These are phyloP conservation scores for Bicyclus anynana DNA, from an alignment of 1,140 invertebrate species.

Conservation along the genomic window DNA sequence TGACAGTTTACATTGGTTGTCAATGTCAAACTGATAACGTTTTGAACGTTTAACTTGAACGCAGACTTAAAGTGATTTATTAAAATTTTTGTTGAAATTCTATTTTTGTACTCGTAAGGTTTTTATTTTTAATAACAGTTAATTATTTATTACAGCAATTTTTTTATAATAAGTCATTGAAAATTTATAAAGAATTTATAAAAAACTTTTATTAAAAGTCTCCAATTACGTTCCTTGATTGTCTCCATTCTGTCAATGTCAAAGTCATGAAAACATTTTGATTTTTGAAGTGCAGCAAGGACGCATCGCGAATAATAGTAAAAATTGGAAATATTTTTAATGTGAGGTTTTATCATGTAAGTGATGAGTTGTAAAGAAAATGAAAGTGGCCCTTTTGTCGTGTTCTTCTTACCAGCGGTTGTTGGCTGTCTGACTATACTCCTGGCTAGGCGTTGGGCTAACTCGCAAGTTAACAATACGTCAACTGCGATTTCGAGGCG, in stretches of 20 bases:
- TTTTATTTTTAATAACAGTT: no score
- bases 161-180: no score
- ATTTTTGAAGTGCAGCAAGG: neutral
- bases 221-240: no score
- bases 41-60: no score
- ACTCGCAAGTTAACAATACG: slow-evolving; percentile 63
- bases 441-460: slow-evolving; percentile 70
- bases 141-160: no score
- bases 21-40: neutral
- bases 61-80: no score
- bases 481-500: slow-evolving; percentile 69
- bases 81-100: no score
- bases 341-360: slow-evolving; percentile 71
- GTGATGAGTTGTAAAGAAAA: slow-evolving; percentile 78
- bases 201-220: no score
- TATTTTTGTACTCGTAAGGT: no score
- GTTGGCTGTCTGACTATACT: slow-evolving; percentile 73
- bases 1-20: no score
- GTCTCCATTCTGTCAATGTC: neutral
- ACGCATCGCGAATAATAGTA: slow-evolving; percentile 17
- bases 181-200: no score
- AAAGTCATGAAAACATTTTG: neutral
- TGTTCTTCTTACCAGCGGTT: slow-evolving; percentile 74
- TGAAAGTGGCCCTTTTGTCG: slow-evolving; percentile 76
- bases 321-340: slow-evolving; percentile 42